These are phyloP conservation scores for Panagrolaimus sp. DNA, from an alignment of 1,140 invertebrate genomes.

Conservation along the genomic window DNA sequence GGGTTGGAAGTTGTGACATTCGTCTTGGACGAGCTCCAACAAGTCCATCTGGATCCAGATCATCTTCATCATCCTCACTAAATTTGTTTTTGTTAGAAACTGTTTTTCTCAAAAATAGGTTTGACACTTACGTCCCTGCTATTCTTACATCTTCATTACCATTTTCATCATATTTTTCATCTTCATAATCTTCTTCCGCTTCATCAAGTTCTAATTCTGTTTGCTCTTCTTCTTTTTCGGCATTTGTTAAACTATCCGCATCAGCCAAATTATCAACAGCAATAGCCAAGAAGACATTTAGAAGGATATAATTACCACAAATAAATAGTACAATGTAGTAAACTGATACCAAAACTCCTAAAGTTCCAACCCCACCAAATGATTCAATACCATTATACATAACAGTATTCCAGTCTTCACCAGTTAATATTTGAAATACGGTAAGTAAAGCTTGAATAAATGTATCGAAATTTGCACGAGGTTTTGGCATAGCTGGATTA, in stretches of 20 bases:
- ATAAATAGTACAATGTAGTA: constrained; percentile 99
- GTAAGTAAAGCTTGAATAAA: constrained; percentile 67
- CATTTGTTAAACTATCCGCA: constrained; percentile 84
- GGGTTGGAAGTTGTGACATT: constrained; percentile 81
- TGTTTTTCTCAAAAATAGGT: no score
- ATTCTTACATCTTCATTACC: constrained; percentile 49
- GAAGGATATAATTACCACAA: constrained; percentile 94
- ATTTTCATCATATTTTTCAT: constrained; percentile 60
- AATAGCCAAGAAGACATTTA: constrained; percentile 99
- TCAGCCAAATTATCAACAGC: constrained; percentile 98
- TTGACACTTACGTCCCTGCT: neutral
- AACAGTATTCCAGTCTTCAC: constrained; percentile 98
- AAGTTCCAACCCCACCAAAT: constrained; percentile 82
- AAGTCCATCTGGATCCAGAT: constrained; percentile 48
- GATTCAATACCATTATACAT: constrained; percentile 96
- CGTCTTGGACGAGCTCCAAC: constrained; percentile 72
- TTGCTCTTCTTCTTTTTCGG: constrained; percentile 74
- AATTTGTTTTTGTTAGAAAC: constrained; percentile 33
- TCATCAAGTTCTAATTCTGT: constrained; percentile 54
- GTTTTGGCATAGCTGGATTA: constrained; percentile 61
- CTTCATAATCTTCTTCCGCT: constrained; percentile 59
- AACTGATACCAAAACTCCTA: constrained; percentile 82
- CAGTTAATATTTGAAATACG: constrained; percentile 84
- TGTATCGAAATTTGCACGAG: constrained; percentile 66
- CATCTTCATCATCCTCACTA: constrained; percentile 62